These are phyloP conservation scores for Aphelenchoides fujianensis DNA, from an alignment of 1,140 invertebrate species.

Conservation along the genomic window DNA sequence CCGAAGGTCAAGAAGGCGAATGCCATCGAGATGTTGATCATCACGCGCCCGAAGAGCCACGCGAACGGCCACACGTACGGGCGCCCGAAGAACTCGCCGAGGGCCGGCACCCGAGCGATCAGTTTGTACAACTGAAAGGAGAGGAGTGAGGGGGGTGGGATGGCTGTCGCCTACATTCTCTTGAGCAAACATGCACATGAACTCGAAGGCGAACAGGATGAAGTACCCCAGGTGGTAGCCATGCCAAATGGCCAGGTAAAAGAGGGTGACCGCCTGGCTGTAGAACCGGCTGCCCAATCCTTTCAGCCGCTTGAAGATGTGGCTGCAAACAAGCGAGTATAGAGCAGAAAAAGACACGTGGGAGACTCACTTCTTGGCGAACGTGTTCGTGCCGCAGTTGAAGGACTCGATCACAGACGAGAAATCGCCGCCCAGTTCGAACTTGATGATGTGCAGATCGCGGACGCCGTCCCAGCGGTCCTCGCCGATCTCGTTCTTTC, in stretches of 20 bases:
- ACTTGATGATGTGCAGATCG: slow-evolving; percentile 63
- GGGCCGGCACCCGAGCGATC: slow-evolving; percentile 46
- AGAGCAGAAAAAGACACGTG: slow-evolving; percentile 22
- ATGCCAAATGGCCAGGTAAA: slow-evolving; percentile 66
- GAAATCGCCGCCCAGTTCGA: slow-evolving; percentile 62
- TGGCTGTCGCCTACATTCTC: slow-evolving; percentile 46
- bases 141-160: background rate
- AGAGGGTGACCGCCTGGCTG: slow-evolving; percentile 64
- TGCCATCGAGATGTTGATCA: slow-evolving; percentile 57
- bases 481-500: slow-evolving; percentile 62
- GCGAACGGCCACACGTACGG: slow-evolving; percentile 45
- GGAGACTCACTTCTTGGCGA: slow-evolving; percentile 64
- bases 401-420: slow-evolving; percentile 63
- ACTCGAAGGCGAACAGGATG: slow-evolving; percentile 65
- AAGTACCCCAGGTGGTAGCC: slow-evolving; percentile 66
- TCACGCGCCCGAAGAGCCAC: slow-evolving; percentile 56
- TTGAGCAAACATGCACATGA: slow-evolving; percentile 58
- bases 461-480: slow-evolving; percentile 64
- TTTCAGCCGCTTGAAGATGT: slow-evolving; percentile 65
- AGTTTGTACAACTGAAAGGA: slow-evolving; percentile 53
- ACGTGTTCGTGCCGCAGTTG: slow-evolving; percentile 65
- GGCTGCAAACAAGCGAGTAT: slow-evolving; percentile 64
- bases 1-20: slow-evolving; percentile 62
- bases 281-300: slow-evolving; percentile 64
- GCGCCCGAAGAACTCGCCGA: slow-evolving; percentile 42